Evolutionary conservation across 1,140 invertebrate species (phyloP), one percentile per base, ranked within the genome.

Genomic region (Ephestia elutella): DNA sequence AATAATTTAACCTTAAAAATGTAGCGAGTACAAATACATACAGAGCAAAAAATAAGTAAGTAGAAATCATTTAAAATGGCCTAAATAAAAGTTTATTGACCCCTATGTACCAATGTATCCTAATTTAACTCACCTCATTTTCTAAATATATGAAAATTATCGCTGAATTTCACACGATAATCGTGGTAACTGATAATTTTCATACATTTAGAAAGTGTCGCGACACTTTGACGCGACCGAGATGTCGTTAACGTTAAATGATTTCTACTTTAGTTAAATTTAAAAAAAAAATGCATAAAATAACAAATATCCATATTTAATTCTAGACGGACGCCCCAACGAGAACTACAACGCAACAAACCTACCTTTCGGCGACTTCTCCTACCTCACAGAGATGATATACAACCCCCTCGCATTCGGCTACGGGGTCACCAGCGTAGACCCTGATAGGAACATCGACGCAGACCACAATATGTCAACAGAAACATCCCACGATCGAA

Each of bases 261-360:
- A n/a, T n/a, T n/a, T n/a, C n/a, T n/a, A n/a, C n/a, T n/a, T n/a
- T n/a, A n/a, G n/a, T n/a, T n/a, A 13, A 38, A 7, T 11, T 38
- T 11, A 15, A 44, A 44, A 15, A n/a, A 44, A 44, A 44, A 15
- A 44, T 13, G 1, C 32, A 44, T 44, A 44, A 15, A 21, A 28
- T 53, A 53, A 53, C 4, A 21, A n/a, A 15, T n/a, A 3, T 25
- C 5, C n/a, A 21, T 25, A n/a, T n/a, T 25, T 53, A 21, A n/a
- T 78, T 80, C 4, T 79, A 87, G 85, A 87, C 54, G 81, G 81
- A 7, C 73, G 84, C 58, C 82, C 87, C 21, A 86, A 89, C 66
- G 84, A 90, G 62, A 90, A 91, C 71, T 91, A 90, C 75, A 90
- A 90, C 68, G 86, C 89, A 15, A 89, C 89, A 0, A 90, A 90